Base-by-base conservation (phyloP, 2,797 vertebrate species). In the Limnodromus scolopaceus region DNA sequence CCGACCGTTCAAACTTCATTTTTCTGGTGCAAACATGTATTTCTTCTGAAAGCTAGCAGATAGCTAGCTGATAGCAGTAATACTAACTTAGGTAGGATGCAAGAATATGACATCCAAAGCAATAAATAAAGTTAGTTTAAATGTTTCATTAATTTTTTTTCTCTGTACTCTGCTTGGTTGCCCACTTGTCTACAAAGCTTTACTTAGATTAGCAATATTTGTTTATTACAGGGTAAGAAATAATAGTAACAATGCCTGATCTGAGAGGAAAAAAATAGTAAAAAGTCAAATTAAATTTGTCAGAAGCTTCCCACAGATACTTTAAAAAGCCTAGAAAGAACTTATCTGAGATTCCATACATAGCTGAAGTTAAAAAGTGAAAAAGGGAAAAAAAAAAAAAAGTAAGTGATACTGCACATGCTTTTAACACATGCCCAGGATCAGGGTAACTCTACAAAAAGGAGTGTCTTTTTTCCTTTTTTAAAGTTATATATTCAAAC, bases 321-420 rank as follows among this genome's bases (percentile, higher is more conserved):
- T 87, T 94, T 61, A 92, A 74, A 36, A 91, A 86, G 66, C 38
- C 63, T 72, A 85, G 89, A 89, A 89, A 92, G 58, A 87, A 84
- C 54, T 87, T 89, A 69, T 58, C 69, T 78, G 84, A 91, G 83
- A 57, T 57, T 76, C 86, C 76, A 74, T 74, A 87, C 83, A 74
- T 87, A 95, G 88, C 48, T 63, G 43, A 96, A 92, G 76, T 87
- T 89, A 96, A 91, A 84, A 82, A 87, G 74, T 64, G 28, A 69
- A 79, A 87, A 89, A 68, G 32, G 54, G 15, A 9, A 11, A 45
- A 27, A 51, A 66, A n/a, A 49, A 54, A 87, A 60, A 17, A 39
- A 39, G 28, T n/a, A 87, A 64, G n/a, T n/a, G 19, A 84, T 69
- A 63, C 15, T 61, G 57, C 72, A 77, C 65, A 83, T 83, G 46